Percentiles rank a stretch among this genome's conserved stretches.
These are phyloP conservation scores for Lepilemur septentrionalis DNA, from an alignment of 2,797 vertebrate species.

Conservation along the genomic window DNA sequence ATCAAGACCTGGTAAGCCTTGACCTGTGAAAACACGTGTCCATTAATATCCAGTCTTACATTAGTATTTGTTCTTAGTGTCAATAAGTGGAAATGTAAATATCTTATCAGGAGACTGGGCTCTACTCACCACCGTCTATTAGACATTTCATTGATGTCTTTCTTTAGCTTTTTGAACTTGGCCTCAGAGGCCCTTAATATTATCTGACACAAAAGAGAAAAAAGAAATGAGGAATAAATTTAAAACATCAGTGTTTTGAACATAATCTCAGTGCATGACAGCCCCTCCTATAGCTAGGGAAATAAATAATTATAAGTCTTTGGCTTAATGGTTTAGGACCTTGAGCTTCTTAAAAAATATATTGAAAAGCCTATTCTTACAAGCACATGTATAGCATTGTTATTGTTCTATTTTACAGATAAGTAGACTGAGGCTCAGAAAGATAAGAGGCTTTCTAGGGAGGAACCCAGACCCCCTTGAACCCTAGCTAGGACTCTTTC, in stretches of 20 bases:
- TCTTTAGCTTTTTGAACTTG: slow-evolving; percentile 23
- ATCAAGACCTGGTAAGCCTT: slow-evolving; percentile 51
- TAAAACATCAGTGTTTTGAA: neutral
- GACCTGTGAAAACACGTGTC: neutral
- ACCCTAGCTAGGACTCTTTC: neutral
- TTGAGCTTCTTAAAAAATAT: neutral
- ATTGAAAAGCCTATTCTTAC: neutral
- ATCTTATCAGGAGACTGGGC: slow-evolving; percentile 44
- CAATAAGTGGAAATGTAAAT: slow-evolving; percentile 81
- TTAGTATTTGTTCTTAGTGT: slow-evolving; percentile 61
- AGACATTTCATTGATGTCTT: slow-evolving; percentile 1
- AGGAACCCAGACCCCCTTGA: neutral
- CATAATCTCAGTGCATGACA: neutral
- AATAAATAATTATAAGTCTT: neutral
- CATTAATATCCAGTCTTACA: slow-evolving; percentile 7
- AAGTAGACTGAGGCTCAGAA: neutral
- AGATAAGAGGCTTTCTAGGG: neutral
- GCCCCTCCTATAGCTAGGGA: neutral
- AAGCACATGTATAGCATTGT: neutral
- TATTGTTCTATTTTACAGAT: neutral
- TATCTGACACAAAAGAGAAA: neutral
- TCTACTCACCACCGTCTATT: neutral
- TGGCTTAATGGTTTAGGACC: neutral
- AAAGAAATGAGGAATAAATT: neutral
- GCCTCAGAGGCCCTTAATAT: neutral